Base-by-base conservation (phyloP, 2,797 vertebrate genomes). In the Meda fulgida region DNA sequence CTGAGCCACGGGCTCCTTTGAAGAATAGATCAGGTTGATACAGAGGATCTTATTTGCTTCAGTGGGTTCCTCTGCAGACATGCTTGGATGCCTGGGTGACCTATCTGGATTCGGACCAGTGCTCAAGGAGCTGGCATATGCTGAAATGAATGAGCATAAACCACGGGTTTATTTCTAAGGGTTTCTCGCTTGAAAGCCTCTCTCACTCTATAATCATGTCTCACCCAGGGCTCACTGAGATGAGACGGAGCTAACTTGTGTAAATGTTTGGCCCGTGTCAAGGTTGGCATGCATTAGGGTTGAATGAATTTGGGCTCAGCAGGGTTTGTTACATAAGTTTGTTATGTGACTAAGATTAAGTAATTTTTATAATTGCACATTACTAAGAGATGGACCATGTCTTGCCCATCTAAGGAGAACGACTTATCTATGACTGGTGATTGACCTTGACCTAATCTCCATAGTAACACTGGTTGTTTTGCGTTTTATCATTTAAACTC, bases 91-190 rank as follows among this genome's bases (percentile, higher is more conserved):
- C 51, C 66, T 79, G 23, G 16, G n/a, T 79, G 70, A 55, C 34
- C n/a, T 26, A 67, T 79, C 40, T 85, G 75, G 84, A 72, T 58
- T 18, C 13, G 13, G 40, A 73, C 87, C 87, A 88, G 81, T 46
- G 46, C 72, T 53, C 36, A 55, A 66, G 67, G 71, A 85, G 67
- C 40, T 69, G 43, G 40, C 80, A 55, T 79, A 48, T 51, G 23
- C 81, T 87, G 70, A 86, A 88, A 88, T 79, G 73, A 88, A 88
- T 29, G 26, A 9, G 71, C 29, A 46, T 82, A 81, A 86, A 86
- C 81, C 73, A 75, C 3, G 7, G 4, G 46, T 18, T 51, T 40
- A 40, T 36, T 75, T 77, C 9, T 65, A 36, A 78, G 69, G 13
- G 16, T 84, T 38, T 86, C 53, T 40, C 3, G 4, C 58, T 53